Base-by-base conservation (phyloP, 2,888 invertebrate genomes). In the Eugnorisma glareosa region DNA sequence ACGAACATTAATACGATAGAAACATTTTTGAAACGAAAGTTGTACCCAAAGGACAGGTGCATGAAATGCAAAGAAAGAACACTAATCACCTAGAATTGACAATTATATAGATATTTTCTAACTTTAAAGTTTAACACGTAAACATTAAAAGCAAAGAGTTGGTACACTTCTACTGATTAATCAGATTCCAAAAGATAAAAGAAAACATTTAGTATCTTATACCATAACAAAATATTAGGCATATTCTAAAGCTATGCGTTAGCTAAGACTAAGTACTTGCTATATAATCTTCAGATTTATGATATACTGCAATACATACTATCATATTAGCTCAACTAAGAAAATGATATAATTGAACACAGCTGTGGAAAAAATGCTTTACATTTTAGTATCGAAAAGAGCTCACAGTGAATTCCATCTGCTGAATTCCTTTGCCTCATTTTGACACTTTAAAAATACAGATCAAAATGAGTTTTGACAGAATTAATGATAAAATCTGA, bases 191-290 rank as follows among this genome's bases (percentile, higher is more conserved):
- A 77, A 57, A 71, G 59, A 73, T 43, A 77, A 79, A 80, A 70
- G 28, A 80, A 76, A 74, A 80, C 59, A 72, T 70, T 73, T 69
- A 79, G 74, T 73, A 85, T 77, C 76, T 67, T 85, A 78, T 79
- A 86, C 71, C 83, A 77, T 79, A 84, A 84, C 84, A 77, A 86
- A 79, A 75, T 77, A 77, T 86, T 86, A 86, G 85, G 87, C 86
- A 85, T 83, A 85, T 64, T 81, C 86, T 87, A 81, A 69, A 83
- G 78, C 83, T 86, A 83, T 75, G 63, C 77, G 54, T 75, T 84
- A n/a, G 77, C 76, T 87, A 85, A 54, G 35, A 76, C 77, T 85
- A n/a, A n/a, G n/a, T n/a, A 86, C 59, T 68, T 67, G 57, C 67
- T 86, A 84, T 63, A 78, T 63, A 80, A 78, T 74, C 28, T 72